A percentile compares a stretch with the other conserved stretches of the same genome.
Evolutionary conservation across 2,888 invertebrate genomes (phyloP).

Genomic region (Leucania comma): DNA sequence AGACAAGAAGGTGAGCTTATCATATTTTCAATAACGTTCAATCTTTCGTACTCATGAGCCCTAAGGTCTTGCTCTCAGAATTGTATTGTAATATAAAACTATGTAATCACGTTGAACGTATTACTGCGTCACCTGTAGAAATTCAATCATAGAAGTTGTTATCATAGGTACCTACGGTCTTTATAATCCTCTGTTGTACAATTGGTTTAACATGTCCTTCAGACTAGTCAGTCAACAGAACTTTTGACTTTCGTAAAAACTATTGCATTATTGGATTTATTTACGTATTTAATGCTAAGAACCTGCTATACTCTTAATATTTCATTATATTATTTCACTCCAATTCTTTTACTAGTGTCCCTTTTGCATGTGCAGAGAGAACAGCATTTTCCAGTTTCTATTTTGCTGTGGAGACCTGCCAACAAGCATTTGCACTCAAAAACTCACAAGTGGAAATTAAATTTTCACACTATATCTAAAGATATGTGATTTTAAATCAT

Average conservation of each 20-base stretch:
- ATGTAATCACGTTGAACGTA: background rate
- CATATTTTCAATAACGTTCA: background rate
- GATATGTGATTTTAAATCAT: background rate
- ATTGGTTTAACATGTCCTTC: background rate
- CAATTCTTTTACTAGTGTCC: constrained; percentile 1
- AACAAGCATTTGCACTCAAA: background rate
- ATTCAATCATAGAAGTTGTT: background rate
- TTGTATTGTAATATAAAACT: too few relatives aligned
- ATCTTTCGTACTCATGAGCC: background rate
- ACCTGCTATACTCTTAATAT: background rate
- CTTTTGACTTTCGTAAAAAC: background rate
- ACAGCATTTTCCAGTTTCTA: background rate
- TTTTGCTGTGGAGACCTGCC: background rate
- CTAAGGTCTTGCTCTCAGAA: background rate
- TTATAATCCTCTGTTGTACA: background rate
- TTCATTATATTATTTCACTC: background rate
- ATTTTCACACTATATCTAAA: background rate
- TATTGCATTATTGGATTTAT: background rate
- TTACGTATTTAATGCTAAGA: background rate
- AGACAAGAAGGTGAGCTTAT: constrained; percentile 27
- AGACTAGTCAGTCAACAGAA: background rate
- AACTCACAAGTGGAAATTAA: background rate
- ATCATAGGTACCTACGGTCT: background rate
- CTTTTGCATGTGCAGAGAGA: background rate
- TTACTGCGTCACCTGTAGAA: background rate